A percentile compares a stretch with the other conserved stretches of the same genome.
Evolutionary conservation across 2,113 vertebrate genomes (phyloP).

Genomic region (Mirounga angustirostris): DNA sequence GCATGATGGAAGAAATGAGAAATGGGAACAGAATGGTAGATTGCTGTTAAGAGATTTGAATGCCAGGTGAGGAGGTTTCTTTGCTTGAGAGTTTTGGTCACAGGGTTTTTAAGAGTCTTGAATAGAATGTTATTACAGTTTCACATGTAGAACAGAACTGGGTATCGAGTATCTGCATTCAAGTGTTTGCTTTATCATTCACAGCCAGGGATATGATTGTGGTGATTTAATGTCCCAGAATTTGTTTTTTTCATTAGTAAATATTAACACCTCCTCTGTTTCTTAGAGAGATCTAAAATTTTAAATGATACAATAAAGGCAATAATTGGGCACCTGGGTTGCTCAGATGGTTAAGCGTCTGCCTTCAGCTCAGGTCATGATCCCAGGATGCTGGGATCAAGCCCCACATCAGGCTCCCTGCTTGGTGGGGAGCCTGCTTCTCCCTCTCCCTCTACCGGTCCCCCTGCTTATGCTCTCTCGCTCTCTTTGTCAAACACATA

Average conservation of each 20-base stretch:
- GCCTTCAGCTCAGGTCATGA: too few species aligned
- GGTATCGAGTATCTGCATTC: background rate
- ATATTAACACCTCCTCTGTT: background rate
- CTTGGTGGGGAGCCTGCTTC: too few species aligned
- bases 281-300: background rate
- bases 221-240: background rate
- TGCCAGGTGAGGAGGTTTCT: background rate
- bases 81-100: background rate
- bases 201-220: background rate
- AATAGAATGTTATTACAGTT: background rate
- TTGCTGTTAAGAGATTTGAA: background rate
- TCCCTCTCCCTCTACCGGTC: too few species aligned
- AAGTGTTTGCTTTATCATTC: background rate
- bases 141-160: background rate
- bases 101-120: background rate
- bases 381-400: too few species aligned
- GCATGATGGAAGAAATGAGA: background rate
- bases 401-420: too few species aligned
- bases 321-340: background rate
- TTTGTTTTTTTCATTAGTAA: slow-evolving; percentile 3
- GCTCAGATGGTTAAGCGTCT: too few species aligned
- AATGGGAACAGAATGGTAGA: background rate
- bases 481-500: too few species aligned
- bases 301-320: background rate
- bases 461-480: too few species aligned